Evolutionary conservation across 2,888 invertebrate genomes (phyloP).

Genomic region (Epirrhoe tristata): DNA sequence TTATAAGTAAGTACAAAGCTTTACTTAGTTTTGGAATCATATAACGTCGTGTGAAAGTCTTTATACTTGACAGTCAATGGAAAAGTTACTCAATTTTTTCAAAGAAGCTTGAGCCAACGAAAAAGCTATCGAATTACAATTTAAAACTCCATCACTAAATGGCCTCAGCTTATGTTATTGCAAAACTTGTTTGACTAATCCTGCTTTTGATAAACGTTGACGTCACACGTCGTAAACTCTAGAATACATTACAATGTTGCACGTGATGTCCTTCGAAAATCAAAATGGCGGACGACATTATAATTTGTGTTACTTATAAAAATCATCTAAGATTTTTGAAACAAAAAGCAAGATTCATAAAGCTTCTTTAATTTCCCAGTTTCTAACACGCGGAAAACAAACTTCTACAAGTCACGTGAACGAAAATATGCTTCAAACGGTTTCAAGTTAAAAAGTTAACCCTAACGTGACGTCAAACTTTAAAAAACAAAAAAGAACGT

Average conservation of each 20-base stretch:
- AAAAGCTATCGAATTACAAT: neutral
- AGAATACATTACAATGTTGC: neutral
- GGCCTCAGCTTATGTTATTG: neutral
- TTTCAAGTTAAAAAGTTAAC: slow-evolving; percentile 16
- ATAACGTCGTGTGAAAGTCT: too few species aligned
- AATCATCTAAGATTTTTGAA: too few species aligned
- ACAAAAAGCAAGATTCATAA: too few species aligned
- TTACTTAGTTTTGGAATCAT: too few species aligned
- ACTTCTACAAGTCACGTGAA: slow-evolving; percentile 4
- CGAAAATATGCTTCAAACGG: neutral
- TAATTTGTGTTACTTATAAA: too few species aligned
- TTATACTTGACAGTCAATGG: too few species aligned
- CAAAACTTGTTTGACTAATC: neutral
- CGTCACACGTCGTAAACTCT: neutral
- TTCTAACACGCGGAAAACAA: neutral
- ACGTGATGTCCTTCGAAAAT: neutral
- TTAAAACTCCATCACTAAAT: neutral
- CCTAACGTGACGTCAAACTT: slow-evolving; percentile 23
- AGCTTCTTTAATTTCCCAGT: too few species aligned
- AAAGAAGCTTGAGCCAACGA: neutral
- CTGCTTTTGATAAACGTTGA: neutral
- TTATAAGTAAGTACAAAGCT: too few species aligned
- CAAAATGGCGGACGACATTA: neutral
- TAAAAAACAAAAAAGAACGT: slow-evolving; percentile 44
- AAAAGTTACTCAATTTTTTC: too few species aligned